Conservation (phyloP, 35 echinoderm and acorn worm species). For the Heliocidaris tuberculata region DNA sequence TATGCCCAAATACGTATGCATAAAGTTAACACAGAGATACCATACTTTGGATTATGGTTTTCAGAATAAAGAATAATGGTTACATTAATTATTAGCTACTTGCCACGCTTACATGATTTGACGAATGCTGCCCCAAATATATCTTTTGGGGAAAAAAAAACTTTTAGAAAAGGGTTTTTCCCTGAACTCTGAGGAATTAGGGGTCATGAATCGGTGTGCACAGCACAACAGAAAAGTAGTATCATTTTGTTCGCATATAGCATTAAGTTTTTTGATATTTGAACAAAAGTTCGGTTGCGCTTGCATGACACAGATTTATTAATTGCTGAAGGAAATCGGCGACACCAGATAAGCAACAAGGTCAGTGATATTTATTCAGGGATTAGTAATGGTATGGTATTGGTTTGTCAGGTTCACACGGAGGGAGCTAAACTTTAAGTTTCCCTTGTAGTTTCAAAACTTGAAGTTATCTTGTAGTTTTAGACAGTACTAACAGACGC, state of each 20-base stretch:
- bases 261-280: background rate
- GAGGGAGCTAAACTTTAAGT: too few species aligned
- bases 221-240: background rate
- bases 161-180: background rate
- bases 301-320: background rate
- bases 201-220: background rate
- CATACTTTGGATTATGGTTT: too few species aligned
- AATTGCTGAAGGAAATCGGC: background rate
- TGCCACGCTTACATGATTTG: background rate
- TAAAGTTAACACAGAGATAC: too few species aligned
- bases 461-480: too few species aligned
- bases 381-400: background rate
- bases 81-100: too few species aligned
- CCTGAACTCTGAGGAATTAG: background rate
- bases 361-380: background rate
- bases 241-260: background rate
- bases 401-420: too few species aligned
- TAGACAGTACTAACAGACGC: too few species aligned
- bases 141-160: background rate
- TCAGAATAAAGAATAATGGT: too few species aligned
- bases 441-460: too few species aligned
- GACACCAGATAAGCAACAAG: background rate
- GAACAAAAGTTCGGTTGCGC: background rate
- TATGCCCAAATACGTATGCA: too few species aligned
- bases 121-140: background rate